phyloP scores from a whole-genome alignment of 2,113 vertebrate species.

The Siniperca chuatsi region DNA sequence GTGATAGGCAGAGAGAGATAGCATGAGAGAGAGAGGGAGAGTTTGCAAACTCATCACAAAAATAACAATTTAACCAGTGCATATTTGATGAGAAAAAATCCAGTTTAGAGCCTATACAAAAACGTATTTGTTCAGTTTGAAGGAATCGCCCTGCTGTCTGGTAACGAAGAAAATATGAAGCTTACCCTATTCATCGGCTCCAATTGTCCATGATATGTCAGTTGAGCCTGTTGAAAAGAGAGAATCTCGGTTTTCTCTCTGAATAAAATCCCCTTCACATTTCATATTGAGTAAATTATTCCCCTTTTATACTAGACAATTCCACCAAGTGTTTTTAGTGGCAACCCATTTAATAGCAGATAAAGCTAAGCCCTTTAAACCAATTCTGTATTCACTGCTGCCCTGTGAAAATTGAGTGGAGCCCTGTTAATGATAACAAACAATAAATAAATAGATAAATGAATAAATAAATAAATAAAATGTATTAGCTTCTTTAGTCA shows the following conservation, averaged over 20 bases:
- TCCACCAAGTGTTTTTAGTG: slow-evolving; percentile 19
- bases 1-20: background rate
- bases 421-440: slow-evolving; percentile 12
- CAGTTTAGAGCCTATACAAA: background rate
- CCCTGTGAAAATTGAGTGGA: slow-evolving; percentile 20
- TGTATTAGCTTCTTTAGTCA: background rate
- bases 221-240: slow-evolving; percentile 22
- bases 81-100: background rate
- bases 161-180: background rate
- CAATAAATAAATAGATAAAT: background rate
- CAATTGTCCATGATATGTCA: slow-evolving; percentile 8
- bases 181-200: background rate
- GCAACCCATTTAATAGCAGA: slow-evolving; percentile 37
- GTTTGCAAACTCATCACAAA: slow-evolving; percentile 5
- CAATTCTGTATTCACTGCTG: slow-evolving; percentile 21
- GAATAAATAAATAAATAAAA: background rate
- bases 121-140: background rate
- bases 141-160: background rate
- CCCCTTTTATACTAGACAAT: slow-evolving; percentile 15
- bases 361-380: slow-evolving; percentile 30
- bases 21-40: background rate
- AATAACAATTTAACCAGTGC: slow-evolving; percentile 4
- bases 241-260: slow-evolving; percentile 7
- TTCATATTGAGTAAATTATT: slow-evolving; percentile 36
- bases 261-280: slow-evolving; percentile 17